Evolutionary conservation across 2,113 vertebrate genomes (phyloP).

Genomic region (Stictonetta naevosa): DNA sequence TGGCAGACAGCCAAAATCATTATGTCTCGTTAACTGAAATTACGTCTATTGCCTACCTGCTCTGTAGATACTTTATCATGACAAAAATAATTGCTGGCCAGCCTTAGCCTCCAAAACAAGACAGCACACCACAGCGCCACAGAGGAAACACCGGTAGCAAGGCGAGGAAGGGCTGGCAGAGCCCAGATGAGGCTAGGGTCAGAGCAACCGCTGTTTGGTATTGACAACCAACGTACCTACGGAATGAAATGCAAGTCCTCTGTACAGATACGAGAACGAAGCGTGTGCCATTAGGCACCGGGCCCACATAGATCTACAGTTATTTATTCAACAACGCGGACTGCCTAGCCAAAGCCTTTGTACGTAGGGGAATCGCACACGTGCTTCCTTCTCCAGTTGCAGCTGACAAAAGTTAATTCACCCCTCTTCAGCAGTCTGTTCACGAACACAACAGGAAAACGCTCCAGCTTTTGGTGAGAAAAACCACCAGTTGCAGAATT

Average conservation of each 20-base stretch:
- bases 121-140: background rate
- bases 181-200: background rate
- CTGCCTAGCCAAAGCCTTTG: background rate
- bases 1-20: background rate
- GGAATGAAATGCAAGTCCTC: background rate
- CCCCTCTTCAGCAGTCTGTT: rapidly evolving
- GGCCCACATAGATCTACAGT: background rate
- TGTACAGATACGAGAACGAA: background rate
- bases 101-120: background rate
- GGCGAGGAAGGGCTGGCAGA: rapidly evolving
- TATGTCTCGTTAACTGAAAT: background rate
- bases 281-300: background rate
- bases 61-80: background rate
- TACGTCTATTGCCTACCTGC: rapidly evolving
- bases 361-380: background rate
- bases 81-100: background rate
- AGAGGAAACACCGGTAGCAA: background rate
- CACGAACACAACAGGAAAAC: background rate
- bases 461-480: background rate
- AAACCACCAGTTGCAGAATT: background rate
- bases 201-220: rapidly evolving
- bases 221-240: background rate
- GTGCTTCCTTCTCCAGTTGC: background rate
- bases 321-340: slow-evolving; percentile 23
- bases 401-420: rapidly evolving